Base-by-base conservation (phyloP, 2,797 vertebrate genomes). In the Pelochelys cantorii region DNA sequence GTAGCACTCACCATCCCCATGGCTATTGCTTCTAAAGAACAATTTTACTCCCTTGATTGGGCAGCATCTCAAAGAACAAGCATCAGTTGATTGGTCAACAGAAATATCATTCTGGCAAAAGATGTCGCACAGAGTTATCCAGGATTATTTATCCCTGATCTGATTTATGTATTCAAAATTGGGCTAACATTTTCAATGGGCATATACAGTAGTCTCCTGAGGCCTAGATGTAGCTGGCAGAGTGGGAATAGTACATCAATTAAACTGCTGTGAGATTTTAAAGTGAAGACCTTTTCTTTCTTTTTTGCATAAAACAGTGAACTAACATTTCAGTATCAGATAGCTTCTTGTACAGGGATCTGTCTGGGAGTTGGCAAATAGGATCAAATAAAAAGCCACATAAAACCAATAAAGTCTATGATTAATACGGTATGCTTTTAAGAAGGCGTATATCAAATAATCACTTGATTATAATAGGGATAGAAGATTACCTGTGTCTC, bases 51-150 rank as follows among this genome's bases (percentile, higher is more conserved):
- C 1, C 52, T 84, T 15, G 13, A 85, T 81, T 3, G 5, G 4
- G 7, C 10, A 75, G 2, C 31, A 88, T 57, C 31, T 68, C 48
- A 81, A 87, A 86, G 85, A 92, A 77, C 1, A 90, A 83, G 81
- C 86, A 80, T 55, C 68, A 88, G 56, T 86, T 92, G 83, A 60
- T 94, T 31, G 81, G 23, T 88, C 62, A 95, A 81, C 25, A 85
- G 11, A 94, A 95, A 86, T 80, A 84, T 15, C 68, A 93, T 60
- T 93, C 87, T 95, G 92, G 92, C 84, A 81, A 42, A 84, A n/a
- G 37, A 62, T 48, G 59, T 90, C 85, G 86, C 75, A 81, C 42
- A 78, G 48, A 53, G 7, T 3, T 78, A 55, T 79, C 79, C 79
- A 27, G 56, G 27, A 80, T 86, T 85, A 31, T 83, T 87, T 90